Percentiles rank a stretch among this genome's conserved stretches.
Conservation (phyloP, 2,888 invertebrate genomes). For the Diarsia dahlii region DNA sequence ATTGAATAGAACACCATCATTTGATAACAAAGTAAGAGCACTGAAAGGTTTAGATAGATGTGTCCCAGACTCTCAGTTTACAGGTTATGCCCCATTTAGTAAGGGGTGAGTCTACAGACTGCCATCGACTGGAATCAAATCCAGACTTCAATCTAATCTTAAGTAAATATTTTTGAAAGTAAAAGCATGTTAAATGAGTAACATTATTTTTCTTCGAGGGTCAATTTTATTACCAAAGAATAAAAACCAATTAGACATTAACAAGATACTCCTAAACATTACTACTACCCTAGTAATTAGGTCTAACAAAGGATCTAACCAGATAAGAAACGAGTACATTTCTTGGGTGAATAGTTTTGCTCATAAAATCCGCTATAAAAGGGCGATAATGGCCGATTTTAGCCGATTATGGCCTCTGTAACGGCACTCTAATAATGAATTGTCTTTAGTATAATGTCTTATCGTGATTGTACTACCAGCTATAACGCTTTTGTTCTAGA, state of each 20-base stretch:
- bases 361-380: conserved; percentile 91
- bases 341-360: conserved; percentile 89
- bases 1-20: fast-evolving
- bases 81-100: no score
- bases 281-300: conserved; percentile 76
- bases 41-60: no score
- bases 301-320: conserved; percentile 79
- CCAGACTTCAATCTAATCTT: not conserved
- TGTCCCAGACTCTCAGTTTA: no score
- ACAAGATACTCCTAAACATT: conserved; percentile 28
- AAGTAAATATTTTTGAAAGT: not conserved
- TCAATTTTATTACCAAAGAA: not conserved
- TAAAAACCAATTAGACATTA: conserved; percentile 4
- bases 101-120: no score
- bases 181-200: not conserved
- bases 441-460: conserved; percentile 89
- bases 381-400: conserved; percentile 90
- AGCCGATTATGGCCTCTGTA: conserved; percentile 87
- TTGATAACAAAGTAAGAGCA: not conserved
- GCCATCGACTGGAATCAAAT: not conserved
- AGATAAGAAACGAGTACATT: conserved; percentile 85
- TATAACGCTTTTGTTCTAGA: conserved; percentile 77
- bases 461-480: conserved; percentile 82
- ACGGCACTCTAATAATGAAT: conserved; percentile 90
- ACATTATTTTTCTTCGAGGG: no score